Conservation (phyloP, 2,113 vertebrate genomes). For the Axis porcinus region DNA sequence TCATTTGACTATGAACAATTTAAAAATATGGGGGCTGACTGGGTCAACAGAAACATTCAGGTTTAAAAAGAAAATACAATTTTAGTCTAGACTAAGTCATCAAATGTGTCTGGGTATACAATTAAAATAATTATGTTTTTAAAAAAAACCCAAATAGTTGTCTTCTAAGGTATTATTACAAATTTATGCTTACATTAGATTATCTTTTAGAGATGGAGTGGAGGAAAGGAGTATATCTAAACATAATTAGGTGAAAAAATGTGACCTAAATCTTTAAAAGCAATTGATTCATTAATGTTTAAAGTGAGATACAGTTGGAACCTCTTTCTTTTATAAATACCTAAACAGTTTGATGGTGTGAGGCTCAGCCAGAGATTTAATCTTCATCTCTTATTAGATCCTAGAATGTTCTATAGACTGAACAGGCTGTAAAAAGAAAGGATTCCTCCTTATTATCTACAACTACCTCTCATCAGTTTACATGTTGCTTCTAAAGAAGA, state of each 20-base stretch:
- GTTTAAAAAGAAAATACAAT: constrained; percentile 31
- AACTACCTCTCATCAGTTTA: constrained; percentile 50
- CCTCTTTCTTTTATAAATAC: constrained; percentile 62
- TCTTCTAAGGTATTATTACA: constrained; percentile 18
- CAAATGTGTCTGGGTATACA: neutral
- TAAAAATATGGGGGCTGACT: neutral
- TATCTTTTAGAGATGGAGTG: neutral
- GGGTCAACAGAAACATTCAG: constrained; percentile 4
- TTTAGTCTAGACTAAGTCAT: constrained; percentile 33
- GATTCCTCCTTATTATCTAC: constrained; percentile 57
- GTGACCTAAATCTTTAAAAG: constrained; percentile 43
- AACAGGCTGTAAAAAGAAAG: constrained; percentile 66
- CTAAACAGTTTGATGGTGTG: constrained; percentile 60
- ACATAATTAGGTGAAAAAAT: constrained; percentile 21
- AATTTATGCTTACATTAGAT: constrained; percentile 12
- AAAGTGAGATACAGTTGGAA: constrained; percentile 24
- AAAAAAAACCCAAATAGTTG: neutral
- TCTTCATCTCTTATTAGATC: constrained; percentile 69
- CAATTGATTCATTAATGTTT: constrained; percentile 39
- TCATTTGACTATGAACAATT: neutral
- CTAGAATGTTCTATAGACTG: constrained; percentile 62
- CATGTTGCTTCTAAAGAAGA: constrained; percentile 27
- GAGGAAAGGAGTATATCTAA: constrained; percentile 5
- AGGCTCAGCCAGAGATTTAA: constrained; percentile 66
- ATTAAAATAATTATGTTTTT: neutral